Evolutionary conservation across 1,140 invertebrate genomes (phyloP).

Genomic region (Melanaphis sacchari): DNA sequence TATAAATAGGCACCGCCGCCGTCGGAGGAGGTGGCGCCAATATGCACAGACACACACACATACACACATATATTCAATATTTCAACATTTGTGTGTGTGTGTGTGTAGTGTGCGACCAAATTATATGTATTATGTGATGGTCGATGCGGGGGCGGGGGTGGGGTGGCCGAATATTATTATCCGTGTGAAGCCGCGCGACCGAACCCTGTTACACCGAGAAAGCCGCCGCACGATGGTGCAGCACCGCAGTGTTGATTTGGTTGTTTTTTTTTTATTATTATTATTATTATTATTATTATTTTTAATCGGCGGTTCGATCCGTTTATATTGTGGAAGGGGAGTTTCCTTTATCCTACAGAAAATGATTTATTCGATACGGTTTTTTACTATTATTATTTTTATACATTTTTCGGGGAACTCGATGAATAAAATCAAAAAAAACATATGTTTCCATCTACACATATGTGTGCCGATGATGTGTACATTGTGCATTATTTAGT

Average conservation of each 20-base stretch:
- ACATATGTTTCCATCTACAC: background rate
- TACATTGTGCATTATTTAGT: too few species aligned
- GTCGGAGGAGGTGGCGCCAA: slow-evolving; percentile 17
- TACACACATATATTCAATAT: background rate
- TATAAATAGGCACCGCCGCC: slow-evolving; percentile 1
- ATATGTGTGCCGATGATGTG: too few species aligned
- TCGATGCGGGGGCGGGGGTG: background rate
- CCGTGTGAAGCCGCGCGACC: slow-evolving; percentile 10
- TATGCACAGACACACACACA: background rate
- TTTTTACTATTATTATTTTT: background rate
- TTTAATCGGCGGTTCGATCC: background rate
- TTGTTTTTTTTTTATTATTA: background rate
- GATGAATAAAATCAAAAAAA: background rate
- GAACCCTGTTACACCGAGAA: background rate
- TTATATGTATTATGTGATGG: background rate
- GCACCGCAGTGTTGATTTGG: background rate
- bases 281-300: too few species aligned
- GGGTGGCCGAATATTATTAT: slow-evolving; percentile 10
- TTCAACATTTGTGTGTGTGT: background rate
- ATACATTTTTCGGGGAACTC: background rate
- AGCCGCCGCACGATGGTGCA: background rate
- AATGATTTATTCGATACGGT: background rate
- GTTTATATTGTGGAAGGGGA: background rate
- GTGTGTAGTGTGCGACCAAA: background rate
- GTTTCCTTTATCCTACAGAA: background rate